Percentiles rank a stretch among this genome's conserved stretches.
phyloP scores from a whole-genome alignment of 2,113 vertebrate species.

The Odocoileus hemionus region DNA sequence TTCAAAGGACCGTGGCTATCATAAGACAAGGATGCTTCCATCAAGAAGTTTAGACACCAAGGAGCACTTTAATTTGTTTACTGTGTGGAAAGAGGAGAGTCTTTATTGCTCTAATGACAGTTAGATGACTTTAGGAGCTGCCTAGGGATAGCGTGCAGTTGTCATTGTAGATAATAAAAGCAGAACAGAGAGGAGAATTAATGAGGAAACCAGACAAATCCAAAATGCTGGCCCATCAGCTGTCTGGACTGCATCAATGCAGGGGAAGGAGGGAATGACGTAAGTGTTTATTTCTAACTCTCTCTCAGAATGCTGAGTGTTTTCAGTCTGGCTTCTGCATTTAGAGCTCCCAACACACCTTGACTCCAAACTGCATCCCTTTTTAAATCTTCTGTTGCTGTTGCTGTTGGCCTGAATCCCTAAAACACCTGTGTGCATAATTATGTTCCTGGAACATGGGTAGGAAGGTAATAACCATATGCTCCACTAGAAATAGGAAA shows the following conservation, averaged over 20 bases:
- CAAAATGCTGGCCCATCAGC: constrained; percentile 58
- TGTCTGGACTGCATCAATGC: constrained; percentile 57
- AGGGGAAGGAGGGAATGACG: constrained; percentile 45
- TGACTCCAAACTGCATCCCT: constrained; percentile 31
- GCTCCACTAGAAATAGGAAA: neutral
- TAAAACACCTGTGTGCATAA: neutral
- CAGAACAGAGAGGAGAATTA: constrained; percentile 68
- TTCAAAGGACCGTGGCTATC: neutral
- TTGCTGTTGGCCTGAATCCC: neutral
- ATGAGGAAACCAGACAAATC: constrained; percentile 64
- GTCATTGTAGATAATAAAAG: constrained; percentile 64
- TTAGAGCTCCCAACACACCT: constrained; percentile 56
- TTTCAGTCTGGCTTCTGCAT: constrained; percentile 60
- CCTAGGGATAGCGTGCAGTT: constrained; percentile 45
- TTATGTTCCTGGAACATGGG: neutral
- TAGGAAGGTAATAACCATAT: neutral
- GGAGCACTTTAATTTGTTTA: constrained; percentile 58
- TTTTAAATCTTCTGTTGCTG: constrained; percentile 3
- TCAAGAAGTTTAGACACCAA: constrained; percentile 15
- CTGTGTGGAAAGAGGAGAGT: neutral
- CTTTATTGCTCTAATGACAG: constrained; percentile 62
- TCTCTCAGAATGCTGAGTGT: constrained; percentile 45
- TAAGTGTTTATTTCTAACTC: constrained; percentile 69
- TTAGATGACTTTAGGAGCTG: constrained; percentile 52
- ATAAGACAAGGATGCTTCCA: neutral